phyloP scores from a whole-genome alignment of 2,113 vertebrate genomes.

The Paramormyrops kingsleyae region DNA sequence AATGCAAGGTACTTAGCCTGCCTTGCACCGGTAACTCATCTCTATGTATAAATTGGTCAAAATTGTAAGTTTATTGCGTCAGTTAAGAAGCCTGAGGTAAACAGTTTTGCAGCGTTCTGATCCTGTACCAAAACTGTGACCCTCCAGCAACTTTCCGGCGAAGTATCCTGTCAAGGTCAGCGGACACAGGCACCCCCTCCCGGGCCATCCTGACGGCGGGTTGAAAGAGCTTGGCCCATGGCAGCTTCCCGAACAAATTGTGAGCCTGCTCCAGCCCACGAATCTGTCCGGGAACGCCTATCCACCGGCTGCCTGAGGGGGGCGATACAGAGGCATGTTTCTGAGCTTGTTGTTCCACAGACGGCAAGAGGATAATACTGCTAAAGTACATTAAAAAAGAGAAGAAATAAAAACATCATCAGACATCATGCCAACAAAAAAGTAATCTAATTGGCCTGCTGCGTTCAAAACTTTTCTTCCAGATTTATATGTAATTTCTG shows the following conservation, averaged over 20 bases:
- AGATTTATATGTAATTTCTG: neutral
- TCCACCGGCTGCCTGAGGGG: neutral
- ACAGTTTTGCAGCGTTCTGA: neutral
- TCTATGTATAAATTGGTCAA: neutral
- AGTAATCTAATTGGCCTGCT: neutral
- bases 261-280: constrained; percentile 66
- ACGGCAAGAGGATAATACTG: neutral
- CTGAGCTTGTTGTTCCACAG: neutral
- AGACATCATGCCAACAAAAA: neutral
- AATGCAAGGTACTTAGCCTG: neutral
- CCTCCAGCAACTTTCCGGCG: neutral
- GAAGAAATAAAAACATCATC: neutral
- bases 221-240: constrained; percentile 69
- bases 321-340: neutral
- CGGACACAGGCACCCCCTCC: constrained; percentile 47
- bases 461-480: no score
- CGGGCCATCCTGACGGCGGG: constrained; percentile 66
- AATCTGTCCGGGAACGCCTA: constrained; percentile 71
- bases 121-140: neutral
- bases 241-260: constrained; percentile 60
- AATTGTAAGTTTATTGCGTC: neutral
- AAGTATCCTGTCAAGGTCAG: constrained; percentile 28
- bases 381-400: neutral
- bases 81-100: neutral
- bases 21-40: neutral